These are phyloP conservation scores for Nomada ruficornis DNA, from an alignment of 2,888 invertebrate genomes.

Conservation along the genomic window DNA sequence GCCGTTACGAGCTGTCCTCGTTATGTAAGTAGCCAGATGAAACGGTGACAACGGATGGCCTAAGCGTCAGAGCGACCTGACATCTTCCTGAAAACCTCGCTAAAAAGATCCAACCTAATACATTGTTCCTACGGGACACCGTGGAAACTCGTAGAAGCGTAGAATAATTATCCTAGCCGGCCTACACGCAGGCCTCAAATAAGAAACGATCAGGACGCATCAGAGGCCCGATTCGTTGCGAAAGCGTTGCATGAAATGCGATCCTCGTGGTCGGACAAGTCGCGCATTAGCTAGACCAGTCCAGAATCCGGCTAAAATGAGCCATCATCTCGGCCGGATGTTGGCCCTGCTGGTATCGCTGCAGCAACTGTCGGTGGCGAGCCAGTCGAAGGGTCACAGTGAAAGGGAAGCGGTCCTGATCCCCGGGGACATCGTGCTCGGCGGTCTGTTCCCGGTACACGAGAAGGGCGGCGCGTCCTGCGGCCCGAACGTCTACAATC, in stretches of 20 bases:
- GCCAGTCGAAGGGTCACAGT: conserved; percentile 62
- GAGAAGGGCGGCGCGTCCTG: conserved; percentile 85
- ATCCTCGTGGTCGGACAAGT: conserved; percentile 20
- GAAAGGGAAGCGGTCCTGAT: conserved; percentile 83
- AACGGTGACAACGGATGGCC: neutral
- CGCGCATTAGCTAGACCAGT: conserved; percentile 9
- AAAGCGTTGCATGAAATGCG: conserved; percentile 40
- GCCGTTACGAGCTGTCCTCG: neutral
- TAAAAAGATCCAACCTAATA: neutral
- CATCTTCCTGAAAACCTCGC: conserved; percentile 1
- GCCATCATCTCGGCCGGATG: conserved; percentile 53
- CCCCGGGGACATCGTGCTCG: conserved; percentile 87
- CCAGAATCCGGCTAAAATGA: conserved; percentile 45
- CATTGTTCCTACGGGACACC: neutral
- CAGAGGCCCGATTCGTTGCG: neutral
- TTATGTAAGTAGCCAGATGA: neutral
- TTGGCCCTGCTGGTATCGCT: conserved; percentile 70
- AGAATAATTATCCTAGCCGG: neutral
- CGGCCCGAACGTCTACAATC: conserved; percentile 86
- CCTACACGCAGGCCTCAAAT: neutral
- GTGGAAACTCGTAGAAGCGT: neutral
- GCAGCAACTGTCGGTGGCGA: conserved; percentile 60
- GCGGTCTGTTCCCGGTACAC: conserved; percentile 88
- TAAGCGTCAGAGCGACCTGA: conserved; percentile 9
- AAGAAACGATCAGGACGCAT: neutral